Evolutionary conservation across 2,113 vertebrate genomes (phyloP).

Genomic region (Nannobrachium achirus): DNA sequence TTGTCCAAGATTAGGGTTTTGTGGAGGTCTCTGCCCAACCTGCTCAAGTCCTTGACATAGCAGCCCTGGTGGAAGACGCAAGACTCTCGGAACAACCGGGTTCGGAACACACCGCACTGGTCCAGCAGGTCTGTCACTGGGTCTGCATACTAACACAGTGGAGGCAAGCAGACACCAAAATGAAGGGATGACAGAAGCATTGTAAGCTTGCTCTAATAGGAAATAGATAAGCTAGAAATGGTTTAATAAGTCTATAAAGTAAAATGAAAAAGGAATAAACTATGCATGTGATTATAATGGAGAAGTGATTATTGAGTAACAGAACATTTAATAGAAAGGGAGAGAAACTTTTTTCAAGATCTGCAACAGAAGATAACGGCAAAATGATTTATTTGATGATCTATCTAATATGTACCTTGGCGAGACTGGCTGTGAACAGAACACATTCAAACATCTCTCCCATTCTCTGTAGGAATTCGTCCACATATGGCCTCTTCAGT

Average conservation of each 20-base stretch:
- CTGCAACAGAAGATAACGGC: slow-evolving; percentile 4
- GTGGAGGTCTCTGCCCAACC: slow-evolving; percentile 85
- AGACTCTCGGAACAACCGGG: slow-evolving; percentile 89
- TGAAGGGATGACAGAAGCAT: not conserved
- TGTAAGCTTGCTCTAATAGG: not conserved
- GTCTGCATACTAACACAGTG: slow-evolving; percentile 84
- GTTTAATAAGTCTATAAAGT: not conserved
- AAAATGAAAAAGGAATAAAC: not conserved
- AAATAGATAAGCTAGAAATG: not conserved
- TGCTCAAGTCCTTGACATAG: slow-evolving; percentile 91
- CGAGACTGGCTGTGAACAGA: slow-evolving; percentile 90
- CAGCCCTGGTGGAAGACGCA: slow-evolving; percentile 93
- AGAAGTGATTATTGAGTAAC: not conserved
- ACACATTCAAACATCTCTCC: slow-evolving; percentile 92
- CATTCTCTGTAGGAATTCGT: slow-evolving; percentile 89
- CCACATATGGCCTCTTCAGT: slow-evolving; percentile 90
- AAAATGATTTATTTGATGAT: slow-evolving; percentile 22
- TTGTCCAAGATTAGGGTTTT: slow-evolving; percentile 91
- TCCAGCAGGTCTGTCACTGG: slow-evolving; percentile 90
- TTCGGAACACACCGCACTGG: slow-evolving; percentile 83
- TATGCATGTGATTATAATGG: slow-evolving; percentile 11
- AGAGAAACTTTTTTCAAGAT: slow-evolving; percentile 12
- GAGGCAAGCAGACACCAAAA: not conserved
- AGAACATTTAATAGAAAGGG: slow-evolving; percentile 32
- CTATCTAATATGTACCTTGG: slow-evolving; percentile 80